phyloP scores from a whole-genome alignment of 2,113 vertebrate species.

The Cyanistes caeruleus region DNA sequence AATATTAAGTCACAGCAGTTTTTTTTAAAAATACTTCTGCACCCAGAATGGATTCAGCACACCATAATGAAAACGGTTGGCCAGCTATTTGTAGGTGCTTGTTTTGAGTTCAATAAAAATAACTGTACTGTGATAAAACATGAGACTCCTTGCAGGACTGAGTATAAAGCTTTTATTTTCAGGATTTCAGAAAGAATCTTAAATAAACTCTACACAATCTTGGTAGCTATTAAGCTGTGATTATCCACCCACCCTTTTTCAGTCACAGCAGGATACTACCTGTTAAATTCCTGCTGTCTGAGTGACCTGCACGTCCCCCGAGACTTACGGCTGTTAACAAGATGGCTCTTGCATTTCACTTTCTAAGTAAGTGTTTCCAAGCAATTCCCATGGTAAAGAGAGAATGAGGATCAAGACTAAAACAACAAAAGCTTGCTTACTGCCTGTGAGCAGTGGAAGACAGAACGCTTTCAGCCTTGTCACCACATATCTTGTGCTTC shows the following conservation, averaged over 20 bases:
- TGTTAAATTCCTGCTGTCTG: neutral
- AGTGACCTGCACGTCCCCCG: neutral
- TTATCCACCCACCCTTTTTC: neutral
- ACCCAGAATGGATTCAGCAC: neutral
- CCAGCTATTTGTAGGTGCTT: neutral
- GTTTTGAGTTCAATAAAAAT: neutral
- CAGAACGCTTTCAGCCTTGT: neutral
- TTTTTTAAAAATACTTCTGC: neutral
- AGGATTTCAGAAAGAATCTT: neutral
- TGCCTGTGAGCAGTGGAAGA: neutral
- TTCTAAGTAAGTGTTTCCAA: neutral
- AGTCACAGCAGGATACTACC: neutral
- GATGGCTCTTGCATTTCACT: neutral
- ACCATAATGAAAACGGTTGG: neutral
- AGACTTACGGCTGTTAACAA: neutral
- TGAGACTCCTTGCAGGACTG: neutral
- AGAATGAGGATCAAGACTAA: neutral
- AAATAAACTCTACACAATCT: neutral
- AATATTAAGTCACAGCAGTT: neutral
- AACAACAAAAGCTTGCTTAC: neutral
- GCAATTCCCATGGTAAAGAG: neutral
- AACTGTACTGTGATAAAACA: neutral
- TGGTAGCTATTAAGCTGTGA: neutral
- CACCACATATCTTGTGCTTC: neutral
- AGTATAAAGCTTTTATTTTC: neutral